Evolutionary conservation across 2,113 vertebrate genomes (phyloP).

Genomic region (Triplophysa tibetana): DNA sequence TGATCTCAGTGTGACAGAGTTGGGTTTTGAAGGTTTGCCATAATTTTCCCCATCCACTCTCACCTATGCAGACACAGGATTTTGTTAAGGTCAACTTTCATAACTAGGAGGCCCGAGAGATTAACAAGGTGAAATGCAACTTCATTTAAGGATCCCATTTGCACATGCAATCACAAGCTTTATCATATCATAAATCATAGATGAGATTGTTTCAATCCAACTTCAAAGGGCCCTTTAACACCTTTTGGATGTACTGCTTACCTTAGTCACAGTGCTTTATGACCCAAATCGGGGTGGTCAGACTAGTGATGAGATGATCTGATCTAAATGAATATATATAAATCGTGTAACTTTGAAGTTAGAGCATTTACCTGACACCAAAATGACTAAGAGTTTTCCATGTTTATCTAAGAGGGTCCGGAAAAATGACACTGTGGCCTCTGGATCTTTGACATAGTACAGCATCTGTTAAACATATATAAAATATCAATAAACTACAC

Average conservation of each 20-base stretch:
- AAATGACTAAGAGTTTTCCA: slow-evolving; percentile 84
- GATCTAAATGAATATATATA: not conserved
- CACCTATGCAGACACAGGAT: slow-evolving; percentile 65
- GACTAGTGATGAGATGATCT: no score
- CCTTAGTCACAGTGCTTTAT: not conserved
- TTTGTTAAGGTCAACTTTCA: slow-evolving; percentile 4
- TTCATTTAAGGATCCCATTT: not conserved
- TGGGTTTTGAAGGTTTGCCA: slow-evolving; percentile 73
- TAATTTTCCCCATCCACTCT: slow-evolving; percentile 80
- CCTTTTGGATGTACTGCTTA: not conserved
- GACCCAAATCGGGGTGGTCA: no score
- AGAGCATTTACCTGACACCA: slow-evolving; percentile 82
- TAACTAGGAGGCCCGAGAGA: no score
- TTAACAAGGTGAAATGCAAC: no score
- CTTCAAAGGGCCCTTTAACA: not conserved
- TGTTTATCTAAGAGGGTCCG: slow-evolving; percentile 77
- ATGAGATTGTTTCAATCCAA: not conserved
- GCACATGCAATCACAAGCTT: not conserved
- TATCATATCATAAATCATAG: not conserved
- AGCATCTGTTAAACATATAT: slow-evolving; percentile 72
- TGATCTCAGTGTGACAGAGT: slow-evolving; percentile 72
- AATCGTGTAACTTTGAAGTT: not conserved
- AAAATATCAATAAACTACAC: not conserved
- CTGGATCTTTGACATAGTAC: slow-evolving; percentile 86
- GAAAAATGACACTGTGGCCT: slow-evolving; percentile 81